A percentile compares a stretch with the other conserved stretches of the same genome.
These are phyloP conservation scores for Ylistrum balloti DNA, from an alignment of 1,140 invertebrate species.

Conservation along the genomic window DNA sequence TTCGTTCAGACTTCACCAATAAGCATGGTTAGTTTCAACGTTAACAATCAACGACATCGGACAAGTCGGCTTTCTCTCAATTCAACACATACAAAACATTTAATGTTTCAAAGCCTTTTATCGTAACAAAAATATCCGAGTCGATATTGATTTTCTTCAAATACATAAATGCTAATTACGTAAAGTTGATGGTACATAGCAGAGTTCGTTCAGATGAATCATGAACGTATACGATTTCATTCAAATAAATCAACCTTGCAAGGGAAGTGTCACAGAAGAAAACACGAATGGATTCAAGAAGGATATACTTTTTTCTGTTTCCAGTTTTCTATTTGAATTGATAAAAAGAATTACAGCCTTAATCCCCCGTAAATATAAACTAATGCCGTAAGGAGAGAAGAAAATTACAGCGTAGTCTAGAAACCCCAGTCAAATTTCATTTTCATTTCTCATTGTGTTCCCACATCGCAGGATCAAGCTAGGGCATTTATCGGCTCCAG, in stretches of 20 bases:
- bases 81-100: no score
- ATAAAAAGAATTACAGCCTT: slow-evolving; percentile 34
- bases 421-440: background rate
- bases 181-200: background rate
- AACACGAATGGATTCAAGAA: background rate
- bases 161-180: no score
- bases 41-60: no score
- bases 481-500: background rate
- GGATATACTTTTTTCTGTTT: slow-evolving; percentile 5
- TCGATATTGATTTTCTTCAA: no score
- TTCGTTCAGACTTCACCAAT: background rate
- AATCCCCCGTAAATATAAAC: slow-evolving; percentile 19
- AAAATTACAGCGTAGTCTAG: background rate
- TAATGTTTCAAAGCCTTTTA: no score
- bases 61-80: no score
- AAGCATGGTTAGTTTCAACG: background rate
- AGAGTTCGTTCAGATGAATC: background rate
- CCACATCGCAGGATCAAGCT: background rate
- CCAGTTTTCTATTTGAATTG: slow-evolving; percentile 21
- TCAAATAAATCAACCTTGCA: background rate
- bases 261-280: background rate
- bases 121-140: no score
- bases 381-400: background rate
- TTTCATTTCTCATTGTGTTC: slow-evolving; percentile 27
- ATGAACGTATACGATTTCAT: slow-evolving; percentile 11